Base-by-base conservation (phyloP, 2,888 invertebrate species). In the Dolomedes plantarius region DNA sequence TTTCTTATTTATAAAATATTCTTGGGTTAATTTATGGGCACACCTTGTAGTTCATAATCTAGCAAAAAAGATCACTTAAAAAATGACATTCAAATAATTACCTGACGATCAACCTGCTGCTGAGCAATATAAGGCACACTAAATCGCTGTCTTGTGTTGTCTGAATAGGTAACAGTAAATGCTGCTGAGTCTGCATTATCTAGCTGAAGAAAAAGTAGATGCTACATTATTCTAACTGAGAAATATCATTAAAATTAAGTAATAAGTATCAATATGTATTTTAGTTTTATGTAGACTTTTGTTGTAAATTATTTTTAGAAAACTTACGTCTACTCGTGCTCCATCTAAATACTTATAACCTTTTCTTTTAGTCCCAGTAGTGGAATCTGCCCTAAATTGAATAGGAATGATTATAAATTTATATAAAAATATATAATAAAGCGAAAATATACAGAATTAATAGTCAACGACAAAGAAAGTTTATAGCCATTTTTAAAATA, bases 301-400 rank as follows among this genome's bases (percentile, higher is more conserved):
- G n/a, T n/a, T n/a, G n/a, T n/a, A n/a, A n/a, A 36, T 36, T 36
- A 36, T 36, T 9, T 9, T 36, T 3, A 75, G 28, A 28, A 9
- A 46, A 69, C 88, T 90, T 89, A 91, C 91, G 88, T 91, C 89
- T 0, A 94, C 91, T 32, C 91, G 90, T 5, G 94, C 94, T 11
- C 93, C 93, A 91, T 95, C 94, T 62, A 94, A 91, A 91, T 94
- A 94, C 91, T 94, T 94, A 90, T 94, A 93, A 29, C 93, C 93
- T 89, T 94, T 93, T 72, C 93, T 90, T 88, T 93, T 92, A 0
- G 92, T 92, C 2, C 93, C 93, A 1, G 93, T 92, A 0, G 93
- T 93, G 1, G 94, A 94, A 90, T 94, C 94, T 0, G 93, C 94
- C 27, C 94, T 92, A 0, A 92, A 93, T 46, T 92, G 92, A 91